Percentiles rank a stretch among this genome's conserved stretches.
Evolutionary conservation across 2,113 vertebrate genomes (phyloP).

Genomic region (Saguinus imperator): DNA sequence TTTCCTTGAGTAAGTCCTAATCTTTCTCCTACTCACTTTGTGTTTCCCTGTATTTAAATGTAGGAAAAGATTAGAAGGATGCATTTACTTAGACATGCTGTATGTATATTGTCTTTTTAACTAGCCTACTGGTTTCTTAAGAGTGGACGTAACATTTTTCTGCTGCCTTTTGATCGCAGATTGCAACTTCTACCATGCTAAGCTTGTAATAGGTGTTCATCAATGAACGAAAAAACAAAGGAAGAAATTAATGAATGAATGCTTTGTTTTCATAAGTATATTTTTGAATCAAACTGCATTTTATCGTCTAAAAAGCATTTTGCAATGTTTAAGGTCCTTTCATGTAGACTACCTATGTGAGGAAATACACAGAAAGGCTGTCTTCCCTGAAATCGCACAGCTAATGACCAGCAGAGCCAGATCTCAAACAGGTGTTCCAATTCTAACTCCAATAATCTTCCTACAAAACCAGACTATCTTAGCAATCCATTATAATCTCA

Average conservation of each 20-base stretch:
- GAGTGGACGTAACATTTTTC: neutral
- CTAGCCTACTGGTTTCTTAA: neutral
- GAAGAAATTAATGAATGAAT: neutral
- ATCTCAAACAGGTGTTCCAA: neutral
- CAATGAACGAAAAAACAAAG: neutral
- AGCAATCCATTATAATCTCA: neutral
- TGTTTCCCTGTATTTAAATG: neutral
- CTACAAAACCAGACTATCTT: neutral
- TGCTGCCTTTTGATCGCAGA: neutral
- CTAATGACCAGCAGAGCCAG: neutral
- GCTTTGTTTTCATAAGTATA: neutral
- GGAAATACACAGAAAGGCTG: neutral
- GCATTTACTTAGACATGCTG: neutral
- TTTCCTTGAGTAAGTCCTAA: neutral
- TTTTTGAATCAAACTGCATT: neutral
- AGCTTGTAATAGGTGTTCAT: neutral
- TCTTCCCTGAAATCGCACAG: neutral
- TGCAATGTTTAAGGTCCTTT: neutral
- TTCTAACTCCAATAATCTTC: constrained; percentile 29
- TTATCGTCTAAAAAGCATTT: constrained; percentile 2
- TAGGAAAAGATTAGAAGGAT: neutral
- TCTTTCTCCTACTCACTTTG: neutral
- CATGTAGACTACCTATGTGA: neutral
- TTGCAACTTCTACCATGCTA: neutral
- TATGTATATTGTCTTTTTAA: neutral